Base-by-base conservation (phyloP, 2,888 invertebrate genomes). In the Mechanitis messenoides region DNA sequence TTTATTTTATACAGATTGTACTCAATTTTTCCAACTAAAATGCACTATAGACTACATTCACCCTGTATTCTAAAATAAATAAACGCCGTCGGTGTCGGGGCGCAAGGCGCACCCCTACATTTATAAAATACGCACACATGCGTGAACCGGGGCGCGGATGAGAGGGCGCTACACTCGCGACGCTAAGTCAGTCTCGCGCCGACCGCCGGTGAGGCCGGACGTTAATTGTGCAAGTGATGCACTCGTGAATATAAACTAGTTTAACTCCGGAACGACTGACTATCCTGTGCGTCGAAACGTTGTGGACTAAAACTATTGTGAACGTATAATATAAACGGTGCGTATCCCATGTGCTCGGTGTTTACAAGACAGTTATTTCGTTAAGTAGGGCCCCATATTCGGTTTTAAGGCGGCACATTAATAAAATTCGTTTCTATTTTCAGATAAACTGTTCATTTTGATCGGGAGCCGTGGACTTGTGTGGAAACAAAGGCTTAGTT, bases 151-250 rank as follows among this genome's bases (percentile, higher is more conserved):
- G 79, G 75, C 78, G 77, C 73, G 76, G 77, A 70, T 68, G 78
- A 81, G 87, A 83, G 85, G 87, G 88, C 87, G 87, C 87, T 80
- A 75, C 59, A 67, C 63, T 83, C 88, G 87, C 87, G 79, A 75
- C 60, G 68, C 64, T 83, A 87, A 86, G 81, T 84, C 89, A 91
- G 91, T 91, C 91, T 89, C 90, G 91, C 90, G 86, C 84, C 84
- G 88, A 85, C 84, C 81, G 80, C 79, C 78, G 74, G 66, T 65
- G 60, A 69, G 83, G 82, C 71, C 72, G 87, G 79, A 82, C 80
- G 88, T 77, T 73, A 75, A 81, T 78, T 78, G 79, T 70, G 69
- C 62, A 80, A 84, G 84, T 79, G 67, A 80, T 87, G 78, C 84
- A 80, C 80, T 80, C 83, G 83, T 79, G 79, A 84, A 83, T 82